phyloP scores from a whole-genome alignment of 2,888 invertebrate species.

The Agriopis leucophaearia region DNA sequence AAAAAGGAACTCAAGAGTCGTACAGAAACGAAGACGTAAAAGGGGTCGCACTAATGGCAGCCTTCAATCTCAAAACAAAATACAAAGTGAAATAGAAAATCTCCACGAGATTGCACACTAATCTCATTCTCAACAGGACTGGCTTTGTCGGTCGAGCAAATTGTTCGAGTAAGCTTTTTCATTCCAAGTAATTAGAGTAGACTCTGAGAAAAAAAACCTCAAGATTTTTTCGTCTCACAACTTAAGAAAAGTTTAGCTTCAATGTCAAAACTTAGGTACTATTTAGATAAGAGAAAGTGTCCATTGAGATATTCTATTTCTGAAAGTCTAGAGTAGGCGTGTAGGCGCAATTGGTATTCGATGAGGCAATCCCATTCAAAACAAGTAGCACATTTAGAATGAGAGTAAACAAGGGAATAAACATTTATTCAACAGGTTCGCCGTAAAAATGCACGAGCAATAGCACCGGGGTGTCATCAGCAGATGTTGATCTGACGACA shows the following conservation, averaged over 20 bases:
- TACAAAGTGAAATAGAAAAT: conserved; percentile 46
- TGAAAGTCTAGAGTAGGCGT: conserved; percentile 6
- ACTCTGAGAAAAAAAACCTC: conserved; percentile 35
- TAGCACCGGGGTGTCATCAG: conserved; percentile 49
- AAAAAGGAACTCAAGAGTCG: conserved; percentile 3
- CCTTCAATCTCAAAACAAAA: conserved; percentile 35
- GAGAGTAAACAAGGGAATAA: conserved; percentile 28
- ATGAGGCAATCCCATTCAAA: conserved; percentile 21
- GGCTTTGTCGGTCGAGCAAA: conserved; percentile 48
- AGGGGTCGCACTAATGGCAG: conserved; percentile 29
- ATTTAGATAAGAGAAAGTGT: conserved; percentile 39
- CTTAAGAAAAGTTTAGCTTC: background rate
- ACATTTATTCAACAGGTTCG: conserved; percentile 37
- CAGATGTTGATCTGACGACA: conserved; percentile 62
- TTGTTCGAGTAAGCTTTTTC: conserved; percentile 48
- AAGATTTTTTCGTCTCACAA: conserved; percentile 11
- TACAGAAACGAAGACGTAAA: conserved; percentile 14
- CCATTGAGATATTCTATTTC: conserved; percentile 19
- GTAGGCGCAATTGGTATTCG: conserved; percentile 14
- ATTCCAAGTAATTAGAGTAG: conserved; percentile 50
- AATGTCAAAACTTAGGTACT: conserved; percentile 3
- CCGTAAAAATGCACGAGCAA: conserved; percentile 38
- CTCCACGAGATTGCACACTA: conserved; percentile 47
- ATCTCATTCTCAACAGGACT: conserved; percentile 44
- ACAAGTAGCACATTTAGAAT: conserved; percentile 23